A percentile compares a stretch with the other conserved stretches of the same genome.
phyloP scores from a whole-genome alignment of 2,888 invertebrate genomes.

The Sacculina carcini region DNA sequence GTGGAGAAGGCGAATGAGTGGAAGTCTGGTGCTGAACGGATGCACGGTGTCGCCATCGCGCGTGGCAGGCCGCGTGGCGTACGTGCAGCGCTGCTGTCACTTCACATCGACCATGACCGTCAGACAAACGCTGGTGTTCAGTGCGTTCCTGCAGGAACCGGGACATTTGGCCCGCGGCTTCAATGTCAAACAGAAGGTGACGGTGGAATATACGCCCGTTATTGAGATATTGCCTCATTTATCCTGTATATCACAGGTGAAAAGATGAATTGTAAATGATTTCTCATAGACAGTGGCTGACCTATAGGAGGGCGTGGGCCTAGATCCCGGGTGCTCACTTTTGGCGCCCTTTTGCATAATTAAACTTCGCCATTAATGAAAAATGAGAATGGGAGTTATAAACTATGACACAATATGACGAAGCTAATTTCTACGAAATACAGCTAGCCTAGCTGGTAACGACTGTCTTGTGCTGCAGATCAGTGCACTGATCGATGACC shows the following conservation, averaged over 20 bases:
- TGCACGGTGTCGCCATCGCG: conserved; percentile 42
- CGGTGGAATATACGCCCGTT: no score
- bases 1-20: conserved; percentile 29
- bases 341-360: neutral
- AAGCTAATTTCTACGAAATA: no score
- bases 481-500: conserved; percentile 62
- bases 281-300: no score
- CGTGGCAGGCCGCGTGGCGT: conserved; percentile 42
- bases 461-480: conserved; percentile 30
- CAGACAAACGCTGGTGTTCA: conserved; percentile 61
- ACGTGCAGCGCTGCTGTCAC: conserved; percentile 43
- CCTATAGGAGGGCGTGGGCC: no score
- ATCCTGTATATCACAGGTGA: no score
- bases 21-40: conserved; percentile 65
- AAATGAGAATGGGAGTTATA: neutral
- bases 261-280: no score
- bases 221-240: no score
- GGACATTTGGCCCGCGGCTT: conserved; percentile 25
- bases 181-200: conserved; percentile 44
- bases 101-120: conserved; percentile 67
- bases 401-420: no score
- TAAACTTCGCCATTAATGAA: neutral
- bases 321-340: no score
- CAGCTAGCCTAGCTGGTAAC: neutral
- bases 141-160: conserved; percentile 41